These are phyloP conservation scores for Menura novaehollandiae DNA, from an alignment of 2,113 vertebrate genomes.

Conservation along the genomic window DNA sequence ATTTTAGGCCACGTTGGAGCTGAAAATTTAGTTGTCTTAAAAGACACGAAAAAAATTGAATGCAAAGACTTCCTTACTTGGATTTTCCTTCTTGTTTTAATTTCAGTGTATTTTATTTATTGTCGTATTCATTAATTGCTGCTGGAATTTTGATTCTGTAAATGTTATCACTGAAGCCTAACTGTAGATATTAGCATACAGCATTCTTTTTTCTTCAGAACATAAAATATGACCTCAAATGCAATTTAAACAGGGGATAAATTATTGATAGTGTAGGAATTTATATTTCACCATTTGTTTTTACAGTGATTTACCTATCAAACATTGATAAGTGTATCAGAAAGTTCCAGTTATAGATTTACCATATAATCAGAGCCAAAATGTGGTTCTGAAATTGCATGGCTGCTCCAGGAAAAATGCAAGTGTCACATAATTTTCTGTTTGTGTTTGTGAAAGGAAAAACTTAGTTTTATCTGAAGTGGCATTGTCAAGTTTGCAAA, in stretches of 20 bases:
- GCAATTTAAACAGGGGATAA: background rate
- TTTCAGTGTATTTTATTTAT: background rate
- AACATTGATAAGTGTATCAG: background rate
- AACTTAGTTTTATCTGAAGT: background rate
- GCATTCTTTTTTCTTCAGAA: background rate
- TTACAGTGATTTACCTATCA: background rate
- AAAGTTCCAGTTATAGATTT: background rate
- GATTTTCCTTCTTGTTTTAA: background rate
- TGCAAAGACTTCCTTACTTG: background rate
- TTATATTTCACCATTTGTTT: background rate
- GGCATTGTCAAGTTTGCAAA: background rate
- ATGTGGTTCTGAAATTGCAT: background rate
- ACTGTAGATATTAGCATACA: background rate
- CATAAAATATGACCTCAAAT: background rate
- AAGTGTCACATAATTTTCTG: background rate
- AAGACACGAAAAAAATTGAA: background rate
- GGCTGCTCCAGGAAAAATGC: background rate
- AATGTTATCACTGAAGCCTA: background rate
- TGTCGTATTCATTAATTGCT: background rate
- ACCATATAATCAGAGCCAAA: background rate
- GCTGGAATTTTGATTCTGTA: background rate
- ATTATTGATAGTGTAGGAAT: background rate
- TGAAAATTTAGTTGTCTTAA: background rate
- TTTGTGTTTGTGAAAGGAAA: background rate
- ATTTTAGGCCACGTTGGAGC: background rate